Base-by-base conservation (phyloP, 2,888 invertebrate genomes). In the Alsophila aescularia region DNA sequence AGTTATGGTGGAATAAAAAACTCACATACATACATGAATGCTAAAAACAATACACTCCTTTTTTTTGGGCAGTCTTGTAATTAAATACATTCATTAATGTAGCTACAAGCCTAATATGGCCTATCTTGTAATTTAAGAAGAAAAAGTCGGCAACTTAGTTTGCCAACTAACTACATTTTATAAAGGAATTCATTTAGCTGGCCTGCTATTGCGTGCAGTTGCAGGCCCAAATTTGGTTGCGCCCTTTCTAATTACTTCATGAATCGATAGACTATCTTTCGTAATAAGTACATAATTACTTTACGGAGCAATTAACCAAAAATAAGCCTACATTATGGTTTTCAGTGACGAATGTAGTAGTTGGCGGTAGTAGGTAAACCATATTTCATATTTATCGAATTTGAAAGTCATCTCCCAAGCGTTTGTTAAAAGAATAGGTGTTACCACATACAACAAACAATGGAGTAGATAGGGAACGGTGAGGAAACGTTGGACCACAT, bases 381-480 rank as follows among this genome's bases (percentile, higher is more conserved):
- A 54, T 57, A 45, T 62, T n/a, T 56, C 48, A 65, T 69, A 66
- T 67, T 10, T 69, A 73, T 67, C 66, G 67, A 67, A 74, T 67
- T 66, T 61, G 64, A 68, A 69, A 64, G 62, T 60, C 64, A 74
- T 74, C 66, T 66, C 50, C 56, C 64, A 57, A 64, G 57, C 57
- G 66, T 65, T 64, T 45, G 58, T 55, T 66, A 65, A 66, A 81
- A 80, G 72, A 83, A 79, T 78, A 70, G 59, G 62, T 59, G 64
- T 81, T 84, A 73, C 81, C 74, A 65, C 75, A 65, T 74, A 58
- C 58, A 63, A 66, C 62, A 72, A 79, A 83, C 83, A 83, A 81
- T 81, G 63, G 78, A 70, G 68, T 67, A 65, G 61, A 67, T 64
- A 73, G 52, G 60, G 64, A 64, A 72, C 62, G 63, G 64, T 82